Conservation (phyloP, 2,888 invertebrate genomes). For the Pammene fasciana region DNA sequence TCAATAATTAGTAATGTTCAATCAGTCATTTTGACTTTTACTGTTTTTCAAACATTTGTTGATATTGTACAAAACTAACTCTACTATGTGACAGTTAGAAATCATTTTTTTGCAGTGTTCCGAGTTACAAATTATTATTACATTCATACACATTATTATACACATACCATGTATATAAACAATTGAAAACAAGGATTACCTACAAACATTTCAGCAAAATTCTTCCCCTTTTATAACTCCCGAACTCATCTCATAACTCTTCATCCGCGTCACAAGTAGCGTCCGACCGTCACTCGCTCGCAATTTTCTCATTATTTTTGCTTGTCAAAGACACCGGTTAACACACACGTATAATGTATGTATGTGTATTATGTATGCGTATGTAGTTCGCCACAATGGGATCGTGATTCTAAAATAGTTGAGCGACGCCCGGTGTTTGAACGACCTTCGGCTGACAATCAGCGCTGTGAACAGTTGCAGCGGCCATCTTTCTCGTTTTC, state of each 20-base stretch:
- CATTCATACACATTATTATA: no score
- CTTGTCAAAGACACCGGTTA: constrained; percentile 20
- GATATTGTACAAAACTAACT: no score
- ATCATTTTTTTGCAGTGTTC: no score
- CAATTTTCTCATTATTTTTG: constrained; percentile 47
- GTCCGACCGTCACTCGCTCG: constrained; percentile 40
- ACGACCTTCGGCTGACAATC: constrained; percentile 30
- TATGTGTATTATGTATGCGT: constrained; percentile 1
- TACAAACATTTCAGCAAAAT: no score
- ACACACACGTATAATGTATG: background rate
- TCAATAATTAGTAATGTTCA: no score
- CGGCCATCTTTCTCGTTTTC: background rate
- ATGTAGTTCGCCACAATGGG: constrained; percentile 34
- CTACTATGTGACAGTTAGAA: no score
- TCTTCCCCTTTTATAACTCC: no score
- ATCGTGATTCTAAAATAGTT: constrained; percentile 45
- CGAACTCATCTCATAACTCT: background rate
- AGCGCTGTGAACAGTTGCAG: background rate
- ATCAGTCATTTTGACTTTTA: no score
- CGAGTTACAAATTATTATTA: no score
- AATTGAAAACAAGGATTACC: no score
- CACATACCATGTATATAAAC: no score
- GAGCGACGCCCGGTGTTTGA: constrained; percentile 7
- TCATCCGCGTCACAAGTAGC: constrained; percentile 1
- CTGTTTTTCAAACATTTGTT: no score